Percentiles rank a stretch among this genome's conserved stretches.
Evolutionary conservation across 2,113 vertebrate genomes (phyloP).

Genomic region (Pleuronectes platessa): DNA sequence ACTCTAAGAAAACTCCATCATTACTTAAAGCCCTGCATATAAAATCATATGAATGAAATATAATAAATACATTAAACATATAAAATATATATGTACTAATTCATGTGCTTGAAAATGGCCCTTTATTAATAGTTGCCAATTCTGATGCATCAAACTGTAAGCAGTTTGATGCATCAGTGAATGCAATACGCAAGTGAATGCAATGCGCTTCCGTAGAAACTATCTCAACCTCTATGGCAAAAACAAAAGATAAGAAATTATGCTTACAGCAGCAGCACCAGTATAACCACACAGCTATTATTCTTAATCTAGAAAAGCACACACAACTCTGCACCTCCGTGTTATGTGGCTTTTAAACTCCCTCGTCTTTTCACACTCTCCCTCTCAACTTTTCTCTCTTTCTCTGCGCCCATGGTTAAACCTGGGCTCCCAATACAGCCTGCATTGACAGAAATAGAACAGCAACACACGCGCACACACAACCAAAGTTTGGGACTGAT

Average conservation of each 20-base stretch:
- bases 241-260: too few species aligned
- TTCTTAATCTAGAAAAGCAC: neutral
- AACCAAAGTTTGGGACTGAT: slow-evolving; percentile 3
- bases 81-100: neutral
- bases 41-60: too few species aligned
- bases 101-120: neutral
- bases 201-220: too few species aligned
- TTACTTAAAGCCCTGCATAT: too few species aligned
- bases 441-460: slow-evolving; percentile 39
- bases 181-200: too few species aligned
- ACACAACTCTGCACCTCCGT: neutral
- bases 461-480: slow-evolving; percentile 7
- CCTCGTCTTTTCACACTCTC: neutral
- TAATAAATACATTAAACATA: too few species aligned
- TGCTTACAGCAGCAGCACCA: neutral
- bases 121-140: neutral
- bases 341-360: neutral
- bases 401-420: neutral
- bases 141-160: neutral
- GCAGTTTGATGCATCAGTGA: too few species aligned
- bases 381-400: neutral
- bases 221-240: too few species aligned
- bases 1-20: too few species aligned
- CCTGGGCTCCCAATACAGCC: neutral
- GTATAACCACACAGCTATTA: neutral